Base-by-base conservation (phyloP, 2,888 invertebrate species). In the Sesamia inferens region DNA sequence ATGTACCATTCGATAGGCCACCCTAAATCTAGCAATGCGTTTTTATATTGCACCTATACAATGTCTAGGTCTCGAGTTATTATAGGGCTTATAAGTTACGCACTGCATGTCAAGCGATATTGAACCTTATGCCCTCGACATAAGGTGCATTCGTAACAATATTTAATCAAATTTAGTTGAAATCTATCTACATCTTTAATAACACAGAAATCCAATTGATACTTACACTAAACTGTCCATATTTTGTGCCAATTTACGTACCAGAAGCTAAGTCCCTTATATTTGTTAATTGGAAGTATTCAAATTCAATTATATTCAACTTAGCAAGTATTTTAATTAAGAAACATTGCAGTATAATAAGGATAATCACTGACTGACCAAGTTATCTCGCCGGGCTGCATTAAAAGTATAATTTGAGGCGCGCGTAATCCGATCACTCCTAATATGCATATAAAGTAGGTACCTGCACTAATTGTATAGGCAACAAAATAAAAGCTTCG, bases 321-420 rank as follows among this genome's bases (percentile, higher is more conserved):
- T 80, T 76, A 71, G 76, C 81, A 83, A 73, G 77, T 82, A 83
- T 59, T 82, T 78, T 63, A 79, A 85, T 82, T 75, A 79, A 76
- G 57, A 70, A 65, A 79, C 67, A 82, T 85, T 79, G 68, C 71
- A 81, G 67, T 64, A 62, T 84, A 83, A 81, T 81, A 55, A 76
- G 58, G 71, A 68, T 81, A 83, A 83, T 81, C 79, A 81, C 78
- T 55, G 58, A n/a, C 54, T 78, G 79, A 78, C 81, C 84, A 62
- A 84, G 74, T 83, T 70, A 79, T 70, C 59, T 63, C 76, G 76
- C 83, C 74, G 70, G 77, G 82, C 55, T 72, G 76, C 55, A 69
- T 75, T 82, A 80, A 79, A 81, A 76, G 68, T 77, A 78, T 76
- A 74, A 78, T 81, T 78, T 78, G 73, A 79, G 77, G 75, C 75